Base-by-base conservation (phyloP, 2,888 invertebrate genomes). In the Conus canariensis region DNA sequence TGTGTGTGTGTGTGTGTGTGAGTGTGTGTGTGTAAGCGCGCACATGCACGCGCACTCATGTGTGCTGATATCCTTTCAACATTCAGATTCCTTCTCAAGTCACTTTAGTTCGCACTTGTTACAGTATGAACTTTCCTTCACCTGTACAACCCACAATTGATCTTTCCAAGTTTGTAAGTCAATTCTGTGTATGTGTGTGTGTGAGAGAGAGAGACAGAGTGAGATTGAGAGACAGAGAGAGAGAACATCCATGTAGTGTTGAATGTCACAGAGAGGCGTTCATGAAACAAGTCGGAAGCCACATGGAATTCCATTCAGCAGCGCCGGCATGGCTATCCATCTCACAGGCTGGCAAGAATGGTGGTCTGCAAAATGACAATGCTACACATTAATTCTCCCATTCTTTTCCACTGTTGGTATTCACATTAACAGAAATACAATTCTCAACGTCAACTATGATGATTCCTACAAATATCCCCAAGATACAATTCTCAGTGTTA, bases 1-100 rank as follows among this genome's bases (percentile, higher is more conserved):
- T 82, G 56, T 82, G 82, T 82, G 56, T 82, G 82, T 56, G 82
- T 82, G 82, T 82, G 82, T 56, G 56, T 82, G 56, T 19, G 19
- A 56, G 82, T 82, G 82, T 82, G 82, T 56, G 56, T 82, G 56
- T 56, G 82, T 82, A 16, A 9, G 82, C 56, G 82, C 12, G 82
- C 56, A 45, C 45, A 45, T 45, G 45, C 45, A 45, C 4, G 45
- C 4, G 45, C 45, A 4, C 45, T 45, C 45, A 45, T 45, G 45
- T 45, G 45, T 45, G 45, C 45, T 45, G 45, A 45, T 45, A 45
- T 45, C 60, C 10, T 64, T n/a, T n/a, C 74, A 74, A n/a, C 22
- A 74, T 74, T 74, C 74, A 22, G 74, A n/a, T 74, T 74, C 25
- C 25, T n/a, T 74, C 10, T 74, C 74, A 74, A 25, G n/a, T 74